Base-by-base conservation (phyloP, 2,888 invertebrate species). In the Micropterix aruncella region DNA sequence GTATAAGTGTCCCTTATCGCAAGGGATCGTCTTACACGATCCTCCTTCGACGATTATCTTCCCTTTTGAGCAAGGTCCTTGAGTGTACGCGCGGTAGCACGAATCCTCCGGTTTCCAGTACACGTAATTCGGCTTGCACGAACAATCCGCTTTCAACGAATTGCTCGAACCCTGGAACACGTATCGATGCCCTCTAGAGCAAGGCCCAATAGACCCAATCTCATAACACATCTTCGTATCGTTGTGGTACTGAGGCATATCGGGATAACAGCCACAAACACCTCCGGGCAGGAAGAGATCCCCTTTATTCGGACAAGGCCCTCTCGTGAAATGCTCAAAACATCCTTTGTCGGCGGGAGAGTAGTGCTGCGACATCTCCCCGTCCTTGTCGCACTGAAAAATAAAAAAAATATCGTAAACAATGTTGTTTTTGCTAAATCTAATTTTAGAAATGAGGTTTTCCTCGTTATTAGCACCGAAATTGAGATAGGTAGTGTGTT, bases 61-160 rank as follows among this genome's bases (percentile, higher is more conserved):
- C 18, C 79, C 77, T 14, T 63, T 56, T 0, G 63, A 70, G 55
- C 90, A 90, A 0, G 89, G 89, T 0, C 89, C 90, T 49, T 80
- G 73, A 0, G 90, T 89, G 56, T 82, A 85, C 0, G 83, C 72
- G 14, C 88, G 67, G 61, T 89, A 88, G 59, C 90, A 90, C 1
- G 75, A 65, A 0, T 80, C 79, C 46, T 78, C 73, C 0, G 53
- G 55, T n/a, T 58, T 71, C 67, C 79, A 78, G 1, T 70, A 63
- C 1, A 74, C 69, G 56, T 86, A 79, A 51, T 77, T 78, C 0
- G 74, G 67, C 63, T 84, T 85, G 60, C 87, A 88, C 38, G 65
- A 62, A 52, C 87, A 87, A 49, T 69, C 5, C 12, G 27, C 27
- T 27, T 27, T 27, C 7, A 27, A 7, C 12, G 27, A n/a, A n/a